Percentiles rank a stretch among this genome's conserved stretches.
Evolutionary conservation across 2,797 vertebrate species (phyloP).

Genomic region (Darevskia mixta): DNA sequence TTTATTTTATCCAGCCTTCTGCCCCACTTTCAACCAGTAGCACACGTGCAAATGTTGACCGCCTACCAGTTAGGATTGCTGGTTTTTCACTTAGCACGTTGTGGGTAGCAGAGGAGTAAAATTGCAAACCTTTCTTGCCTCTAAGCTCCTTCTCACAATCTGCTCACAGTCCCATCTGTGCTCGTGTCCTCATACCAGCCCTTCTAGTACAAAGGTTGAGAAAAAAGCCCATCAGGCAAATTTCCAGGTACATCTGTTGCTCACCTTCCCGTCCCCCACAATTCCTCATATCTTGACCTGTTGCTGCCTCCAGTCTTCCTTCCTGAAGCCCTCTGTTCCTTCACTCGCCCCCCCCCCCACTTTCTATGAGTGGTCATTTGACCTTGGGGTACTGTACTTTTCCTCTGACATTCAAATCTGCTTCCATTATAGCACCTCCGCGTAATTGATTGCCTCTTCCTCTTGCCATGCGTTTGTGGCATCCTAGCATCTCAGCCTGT

Average conservation of each 20-base stretch:
- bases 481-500: background rate
- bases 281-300: background rate
- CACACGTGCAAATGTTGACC: background rate
- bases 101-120: background rate
- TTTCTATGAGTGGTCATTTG: background rate
- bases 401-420: background rate
- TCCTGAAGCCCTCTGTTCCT: background rate
- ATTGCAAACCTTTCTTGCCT: background rate
- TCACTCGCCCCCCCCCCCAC: background rate
- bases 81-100: background rate
- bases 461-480: background rate
- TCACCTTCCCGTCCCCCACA: too few species aligned
- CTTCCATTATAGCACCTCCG: too few species aligned
- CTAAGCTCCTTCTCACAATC: background rate
- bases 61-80: background rate
- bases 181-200: background rate
- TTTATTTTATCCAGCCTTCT: background rate
- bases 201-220: background rate
- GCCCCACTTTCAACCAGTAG: background rate
- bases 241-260: background rate
- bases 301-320: background rate
- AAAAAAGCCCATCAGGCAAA: background rate
- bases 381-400: background rate
- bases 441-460: background rate
- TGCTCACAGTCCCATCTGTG: background rate